Base-by-base conservation (phyloP, 2,797 vertebrate species). In the Anableps anableps region DNA sequence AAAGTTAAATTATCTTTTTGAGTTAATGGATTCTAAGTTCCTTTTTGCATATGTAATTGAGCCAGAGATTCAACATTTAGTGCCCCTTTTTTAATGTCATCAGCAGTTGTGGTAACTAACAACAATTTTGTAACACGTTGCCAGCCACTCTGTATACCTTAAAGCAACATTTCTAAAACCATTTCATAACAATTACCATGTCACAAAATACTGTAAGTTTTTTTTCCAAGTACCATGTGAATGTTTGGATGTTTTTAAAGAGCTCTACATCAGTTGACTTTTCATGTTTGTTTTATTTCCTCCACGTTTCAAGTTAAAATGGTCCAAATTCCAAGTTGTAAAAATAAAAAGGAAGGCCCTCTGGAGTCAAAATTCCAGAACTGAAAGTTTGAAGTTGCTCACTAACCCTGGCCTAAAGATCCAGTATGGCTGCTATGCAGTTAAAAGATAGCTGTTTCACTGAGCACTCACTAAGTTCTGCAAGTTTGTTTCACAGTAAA, bases 51-150 rank as follows among this genome's bases (percentile, higher is more conserved):
- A 7, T 31, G n/a, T 71, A 47, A 75, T 19, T 43, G 7, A 71
- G 13, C 47, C 17, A 31, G 2, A 58, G 3, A 16, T 38, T 41
- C 6, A 71, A 36, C 45, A 73, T 26, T 58, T 4, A 64, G 45
- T 81, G 55, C 10, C 29, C 48, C n/a, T 21, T 55, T 55, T 75
- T 82, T 75, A 34, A 64, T 43, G 64, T 34, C 31, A 53, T 53
- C 3, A 76, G 64, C 62, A 75, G 29, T 45, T 77, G 17, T 41
- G 50, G 10, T 77, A 78, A 88, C 76, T 51, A 38, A 1, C 9
- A 38, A 1, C 9, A 51, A 64, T 78, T 9, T 41, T 50, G 68
- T 38, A 74, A 66, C 26, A 72, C 36, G 4, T 80, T 80, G 55
- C 45, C 23, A 48, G 71, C 66, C 62, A 78, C 48, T 78, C 31